Conservation (phyloP, 2,113 vertebrate genomes). For the Miniopterus natalensis region DNA sequence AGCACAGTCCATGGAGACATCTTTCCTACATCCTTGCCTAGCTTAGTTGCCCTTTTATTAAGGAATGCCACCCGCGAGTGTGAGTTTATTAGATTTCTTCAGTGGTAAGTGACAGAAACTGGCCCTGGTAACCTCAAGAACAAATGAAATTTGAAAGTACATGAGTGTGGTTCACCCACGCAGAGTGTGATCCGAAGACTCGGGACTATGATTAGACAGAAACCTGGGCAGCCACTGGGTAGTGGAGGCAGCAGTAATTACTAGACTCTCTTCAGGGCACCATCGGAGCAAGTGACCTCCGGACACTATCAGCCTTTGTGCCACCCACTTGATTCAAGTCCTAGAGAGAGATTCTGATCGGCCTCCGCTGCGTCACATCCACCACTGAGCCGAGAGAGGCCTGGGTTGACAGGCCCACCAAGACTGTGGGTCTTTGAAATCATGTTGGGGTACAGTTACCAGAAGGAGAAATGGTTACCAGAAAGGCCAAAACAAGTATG, state of each 20-base stretch:
- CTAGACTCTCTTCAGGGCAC: background rate
- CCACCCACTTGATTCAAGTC: background rate
- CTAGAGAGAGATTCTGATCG: background rate
- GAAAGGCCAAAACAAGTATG: background rate
- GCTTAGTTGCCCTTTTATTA: background rate
- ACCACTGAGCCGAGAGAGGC: background rate
- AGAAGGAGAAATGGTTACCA: background rate
- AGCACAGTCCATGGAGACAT: background rate
- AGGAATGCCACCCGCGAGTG: background rate
- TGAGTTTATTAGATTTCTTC: constrained; percentile 8
- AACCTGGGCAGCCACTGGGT: background rate
- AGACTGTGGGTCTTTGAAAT: background rate
- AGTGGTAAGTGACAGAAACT: background rate
- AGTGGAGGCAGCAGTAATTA: background rate
- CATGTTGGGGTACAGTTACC: background rate
- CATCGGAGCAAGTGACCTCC: background rate
- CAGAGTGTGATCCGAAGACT: background rate
- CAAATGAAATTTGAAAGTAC: constrained; percentile 6
- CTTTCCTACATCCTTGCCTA: constrained; percentile 9
- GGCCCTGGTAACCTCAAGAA: background rate
- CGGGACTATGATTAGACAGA: background rate
- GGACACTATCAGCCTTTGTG: background rate
- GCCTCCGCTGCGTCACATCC: background rate
- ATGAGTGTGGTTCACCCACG: background rate
- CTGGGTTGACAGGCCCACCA: background rate